Conservation (phyloP, 1,140 invertebrate genomes). For the Macrosteles quadrilineatus region DNA sequence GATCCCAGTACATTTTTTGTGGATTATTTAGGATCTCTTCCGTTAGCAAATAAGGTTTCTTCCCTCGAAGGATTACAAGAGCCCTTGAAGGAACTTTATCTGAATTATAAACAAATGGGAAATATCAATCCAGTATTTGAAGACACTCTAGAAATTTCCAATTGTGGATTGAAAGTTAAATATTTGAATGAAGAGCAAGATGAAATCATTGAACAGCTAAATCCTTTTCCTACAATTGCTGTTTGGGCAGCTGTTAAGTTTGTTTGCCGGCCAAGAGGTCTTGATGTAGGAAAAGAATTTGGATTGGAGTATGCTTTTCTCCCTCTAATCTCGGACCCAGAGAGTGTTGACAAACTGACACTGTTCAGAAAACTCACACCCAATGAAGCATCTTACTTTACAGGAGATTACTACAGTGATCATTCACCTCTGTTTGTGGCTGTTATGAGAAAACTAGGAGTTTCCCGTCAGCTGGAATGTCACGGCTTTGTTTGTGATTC, state of each 20-base stretch:
- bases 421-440: conserved; percentile 89
- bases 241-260: conserved; percentile 89
- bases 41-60: conserved; percentile 74
- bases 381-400: conserved; percentile 43
- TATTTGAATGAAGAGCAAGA: conserved; percentile 59
- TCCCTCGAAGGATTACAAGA: conserved; percentile 79
- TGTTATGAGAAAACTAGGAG: conserved; percentile 78
- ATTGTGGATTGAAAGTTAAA: conserved; percentile 64
- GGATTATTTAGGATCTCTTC: conserved; percentile 79
- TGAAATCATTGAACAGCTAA: conserved; percentile 57
- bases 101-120: conserved; percentile 56
- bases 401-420: conserved; percentile 48
- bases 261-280: conserved; percentile 49
- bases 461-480: conserved; percentile 69
- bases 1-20: conserved; percentile 66
- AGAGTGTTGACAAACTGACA: conserved; percentile 70
- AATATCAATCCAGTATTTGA: conserved; percentile 36
- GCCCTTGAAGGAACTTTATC: conserved; percentile 77
- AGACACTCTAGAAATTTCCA: conserved; percentile 69
- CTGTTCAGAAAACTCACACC: conserved; percentile 54
- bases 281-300: conserved; percentile 35
- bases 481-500: conserved; percentile 87
- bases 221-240: conserved; percentile 85
- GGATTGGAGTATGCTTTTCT: conserved; percentile 71
- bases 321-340: conserved; percentile 79